phyloP scores from a whole-genome alignment of 2,113 vertebrate species.

The Melospiza georgiana region DNA sequence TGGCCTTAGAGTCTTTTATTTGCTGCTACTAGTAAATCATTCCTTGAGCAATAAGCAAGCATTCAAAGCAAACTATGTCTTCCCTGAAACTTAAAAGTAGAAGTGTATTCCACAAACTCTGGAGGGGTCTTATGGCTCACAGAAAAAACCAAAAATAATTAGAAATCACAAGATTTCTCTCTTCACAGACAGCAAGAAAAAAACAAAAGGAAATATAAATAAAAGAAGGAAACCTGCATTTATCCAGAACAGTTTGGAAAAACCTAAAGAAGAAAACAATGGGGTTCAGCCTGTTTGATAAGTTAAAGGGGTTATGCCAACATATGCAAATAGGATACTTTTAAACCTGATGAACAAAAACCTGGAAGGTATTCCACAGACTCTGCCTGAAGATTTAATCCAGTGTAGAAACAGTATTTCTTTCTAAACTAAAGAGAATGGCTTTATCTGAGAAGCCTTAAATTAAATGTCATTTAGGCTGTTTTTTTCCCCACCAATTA shows the following conservation, averaged over 20 bases:
- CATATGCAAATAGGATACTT: background rate
- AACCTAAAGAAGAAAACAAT: background rate
- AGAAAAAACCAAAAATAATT: background rate
- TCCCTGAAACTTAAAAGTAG: background rate
- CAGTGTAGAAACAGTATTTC: background rate
- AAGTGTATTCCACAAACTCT: background rate
- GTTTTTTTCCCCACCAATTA: rapidly evolving
- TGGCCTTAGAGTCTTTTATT: background rate
- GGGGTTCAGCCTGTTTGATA: background rate
- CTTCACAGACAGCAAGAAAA: background rate
- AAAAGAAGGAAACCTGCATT: background rate
- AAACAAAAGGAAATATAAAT: background rate
- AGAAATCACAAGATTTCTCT: background rate
- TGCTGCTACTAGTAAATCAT: background rate
- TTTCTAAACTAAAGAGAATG: background rate
- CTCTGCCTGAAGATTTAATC: background rate
- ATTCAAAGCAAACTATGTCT: background rate
- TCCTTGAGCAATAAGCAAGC: background rate
- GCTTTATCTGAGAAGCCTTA: background rate
- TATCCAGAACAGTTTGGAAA: background rate
- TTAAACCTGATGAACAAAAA: background rate
- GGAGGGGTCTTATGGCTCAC: rapidly evolving
- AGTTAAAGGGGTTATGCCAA: background rate
- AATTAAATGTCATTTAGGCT: background rate
- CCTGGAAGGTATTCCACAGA: background rate